A percentile compares a stretch with the other conserved stretches of the same genome.
These are phyloP conservation scores for Halocynthia aurantium DNA, from an alignment of 23 tunicate genomes.

Conservation along the genomic window DNA sequence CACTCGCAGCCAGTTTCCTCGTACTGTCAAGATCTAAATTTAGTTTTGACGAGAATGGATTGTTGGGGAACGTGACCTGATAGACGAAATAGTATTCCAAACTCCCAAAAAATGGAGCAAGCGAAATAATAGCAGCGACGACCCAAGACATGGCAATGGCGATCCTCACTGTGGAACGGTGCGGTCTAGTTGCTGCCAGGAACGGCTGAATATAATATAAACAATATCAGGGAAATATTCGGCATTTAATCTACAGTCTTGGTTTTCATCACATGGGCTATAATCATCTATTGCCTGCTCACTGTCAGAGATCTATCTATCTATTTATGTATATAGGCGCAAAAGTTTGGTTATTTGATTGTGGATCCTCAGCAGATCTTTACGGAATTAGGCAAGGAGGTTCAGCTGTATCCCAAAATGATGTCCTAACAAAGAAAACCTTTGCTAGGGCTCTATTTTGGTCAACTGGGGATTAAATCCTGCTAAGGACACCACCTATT, in stretches of 20 bases:
- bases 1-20: constrained; percentile 23
- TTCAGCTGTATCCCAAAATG: too few relatives aligned
- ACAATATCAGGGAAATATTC: background rate
- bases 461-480: too few relatives aligned
- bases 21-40: constrained; percentile 35
- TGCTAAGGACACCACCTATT: too few relatives aligned
- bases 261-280: background rate
- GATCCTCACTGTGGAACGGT: background rate
- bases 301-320: too few relatives aligned
- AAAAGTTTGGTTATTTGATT: too few relatives aligned
- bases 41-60: constrained; percentile 49
- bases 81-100: constrained; percentile 38
- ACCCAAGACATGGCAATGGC: constrained; percentile 46
- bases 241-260: background rate
- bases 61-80: constrained; percentile 39
- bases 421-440: too few relatives aligned
- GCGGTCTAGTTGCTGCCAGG: constrained; percentile 36
- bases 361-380: too few relatives aligned
- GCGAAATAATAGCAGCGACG: constrained; percentile 28
- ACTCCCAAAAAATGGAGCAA: constrained; percentile 32
- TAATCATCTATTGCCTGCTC: too few relatives aligned
- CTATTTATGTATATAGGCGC: too few relatives aligned
- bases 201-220: constrained; percentile 54
- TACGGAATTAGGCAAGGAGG: too few relatives aligned
- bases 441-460: too few relatives aligned